A percentile compares a stretch with the other conserved stretches of the same genome.
Conservation (phyloP, 1,140 invertebrate genomes). For the Pteromalus puparum region DNA sequence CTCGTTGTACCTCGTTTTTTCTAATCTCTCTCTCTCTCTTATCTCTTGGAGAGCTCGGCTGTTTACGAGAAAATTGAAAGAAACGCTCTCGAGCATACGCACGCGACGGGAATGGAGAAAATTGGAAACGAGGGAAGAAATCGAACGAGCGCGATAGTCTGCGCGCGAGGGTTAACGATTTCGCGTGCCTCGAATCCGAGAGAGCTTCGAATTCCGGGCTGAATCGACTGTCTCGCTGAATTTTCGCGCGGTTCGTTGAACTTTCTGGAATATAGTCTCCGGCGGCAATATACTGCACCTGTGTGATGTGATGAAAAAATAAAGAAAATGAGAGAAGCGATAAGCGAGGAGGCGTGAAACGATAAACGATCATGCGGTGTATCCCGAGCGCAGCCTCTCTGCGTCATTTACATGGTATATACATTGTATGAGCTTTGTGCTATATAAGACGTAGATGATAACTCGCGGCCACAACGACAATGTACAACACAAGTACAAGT, state of each 20-base stretch:
- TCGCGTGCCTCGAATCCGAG: not conserved
- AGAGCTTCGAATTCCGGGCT: not conserved
- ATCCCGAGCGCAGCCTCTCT: too few relatives aligned
- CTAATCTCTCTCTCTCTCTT: not conserved
- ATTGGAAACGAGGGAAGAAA: slow-evolving; percentile 13
- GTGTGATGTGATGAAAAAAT: not conserved
- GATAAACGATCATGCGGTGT: not conserved
- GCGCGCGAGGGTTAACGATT: not conserved
- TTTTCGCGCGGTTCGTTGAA: too few relatives aligned
- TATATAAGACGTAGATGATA: not conserved
- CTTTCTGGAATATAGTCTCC: too few relatives aligned
- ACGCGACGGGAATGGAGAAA: not conserved
- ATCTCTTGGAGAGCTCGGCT: not conserved
- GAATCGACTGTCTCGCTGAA: not conserved
- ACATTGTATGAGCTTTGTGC: not conserved
- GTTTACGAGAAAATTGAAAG: not conserved
- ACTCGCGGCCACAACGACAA: slow-evolving; percentile 31
- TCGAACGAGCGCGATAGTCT: not conserved
- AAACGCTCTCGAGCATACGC: not conserved
- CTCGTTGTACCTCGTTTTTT: not conserved
- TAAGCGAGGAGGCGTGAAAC: not conserved
- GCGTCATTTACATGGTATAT: not conserved
- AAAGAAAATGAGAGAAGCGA: not conserved
- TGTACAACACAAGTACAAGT: slow-evolving; percentile 55
- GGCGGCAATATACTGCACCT: too few relatives aligned